Base-by-base conservation (phyloP, 2,797 vertebrate genomes). In the Podargus strigoides region DNA sequence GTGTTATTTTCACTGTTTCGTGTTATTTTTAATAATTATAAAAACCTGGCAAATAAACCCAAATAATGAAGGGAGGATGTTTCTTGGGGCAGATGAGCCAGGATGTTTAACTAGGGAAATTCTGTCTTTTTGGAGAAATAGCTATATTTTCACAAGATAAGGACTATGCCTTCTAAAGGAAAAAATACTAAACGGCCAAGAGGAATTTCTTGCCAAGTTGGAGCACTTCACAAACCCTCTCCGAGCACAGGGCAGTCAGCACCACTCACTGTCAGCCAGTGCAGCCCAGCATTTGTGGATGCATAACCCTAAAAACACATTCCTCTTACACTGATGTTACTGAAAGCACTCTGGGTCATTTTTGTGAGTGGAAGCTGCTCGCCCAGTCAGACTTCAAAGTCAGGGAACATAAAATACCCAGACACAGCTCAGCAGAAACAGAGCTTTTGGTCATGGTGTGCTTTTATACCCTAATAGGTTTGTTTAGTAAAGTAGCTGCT, bases 61-160 rank as follows among this genome's bases (percentile, higher is more conserved):
- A 76, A 94, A 89, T 76, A 91, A 90, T 1, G 2, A 94, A 52
- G 41, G 53, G 70, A 92, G 67, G 68, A 78, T 69, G 47, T 63
- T 94, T 89, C 80, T 89, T 46, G 74, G 70, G 95, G 87, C 46
- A 81, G 82, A 93, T 55, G 12, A 95, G 49, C 86, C 77, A 87
- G 90, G 82, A 95, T 92, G 60, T 93, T 95, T 90, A 86, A 67
- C 53, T 73, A 78, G 50, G 89, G 81, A 95, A 94, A 77, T 42
- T 73, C 77, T 87, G 72, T 34, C 87, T 85, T 95, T 50, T 7
- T 62, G 30, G 36, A 96, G 92, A 95, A 78, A 91, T 80, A 73
- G 58, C 89, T 92, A 0, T 89, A 91, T 97, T 96, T 95, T 95
- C 75, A 85, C 55, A 94, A 96, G 95, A 96, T 89, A 96, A 96